Evolutionary conservation across 2,797 vertebrate species (phyloP).

Genomic region (Cryptoblepharus egeriae): DNA sequence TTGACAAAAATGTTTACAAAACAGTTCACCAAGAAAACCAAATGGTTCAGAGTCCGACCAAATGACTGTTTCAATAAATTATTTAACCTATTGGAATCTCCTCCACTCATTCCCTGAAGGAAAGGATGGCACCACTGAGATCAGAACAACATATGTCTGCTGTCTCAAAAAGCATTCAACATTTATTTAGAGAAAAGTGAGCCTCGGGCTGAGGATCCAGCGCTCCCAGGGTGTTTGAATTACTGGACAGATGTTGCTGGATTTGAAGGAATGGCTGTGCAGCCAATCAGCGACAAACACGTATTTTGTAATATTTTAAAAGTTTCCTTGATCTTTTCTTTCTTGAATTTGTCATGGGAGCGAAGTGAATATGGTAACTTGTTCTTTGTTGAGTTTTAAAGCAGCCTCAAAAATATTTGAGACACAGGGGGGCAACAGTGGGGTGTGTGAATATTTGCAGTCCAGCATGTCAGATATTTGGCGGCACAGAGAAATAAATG

Average conservation of each 20-base stretch:
- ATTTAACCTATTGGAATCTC: not conserved
- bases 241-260: constrained; percentile 49
- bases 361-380: constrained; percentile 55
- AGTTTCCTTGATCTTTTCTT: constrained; percentile 57
- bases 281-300: constrained; percentile 59
- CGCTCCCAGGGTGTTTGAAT: constrained; percentile 54
- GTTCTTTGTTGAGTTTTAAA: constrained; percentile 48
- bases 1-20: no score
- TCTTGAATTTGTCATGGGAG: constrained; percentile 59
- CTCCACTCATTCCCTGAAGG: constrained; percentile 1
- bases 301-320: constrained; percentile 65
- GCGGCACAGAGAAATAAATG: constrained; percentile 37
- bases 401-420: constrained; percentile 29
- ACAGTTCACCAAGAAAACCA: no score
- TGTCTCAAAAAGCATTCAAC: constrained; percentile 51
- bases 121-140: constrained; percentile 5
- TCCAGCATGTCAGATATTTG: constrained; percentile 46
- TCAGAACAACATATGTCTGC: constrained; percentile 4
- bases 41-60: not conserved
- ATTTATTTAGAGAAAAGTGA: constrained; percentile 56
- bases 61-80: constrained; percentile 3
- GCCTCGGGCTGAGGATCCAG: constrained; percentile 42
- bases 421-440: constrained; percentile 41
- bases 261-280: constrained; percentile 56
- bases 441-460: constrained; percentile 55